Percentiles rank a stretch among this genome's conserved stretches.
Evolutionary conservation across 2,888 invertebrate genomes (phyloP).

Genomic region (Parasteatoda lunata): DNA sequence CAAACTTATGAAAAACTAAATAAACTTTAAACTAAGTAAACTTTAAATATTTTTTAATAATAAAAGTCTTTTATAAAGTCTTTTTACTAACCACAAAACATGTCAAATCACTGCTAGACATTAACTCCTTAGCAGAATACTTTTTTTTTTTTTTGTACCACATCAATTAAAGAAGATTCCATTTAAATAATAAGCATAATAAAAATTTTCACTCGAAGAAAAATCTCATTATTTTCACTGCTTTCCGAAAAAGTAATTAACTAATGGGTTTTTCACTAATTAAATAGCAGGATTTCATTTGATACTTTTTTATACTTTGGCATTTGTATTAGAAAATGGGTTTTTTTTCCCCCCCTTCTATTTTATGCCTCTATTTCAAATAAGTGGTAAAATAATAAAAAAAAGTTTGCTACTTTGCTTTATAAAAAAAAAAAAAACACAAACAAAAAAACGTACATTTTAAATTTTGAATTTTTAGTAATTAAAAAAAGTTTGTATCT

Average conservation of each 20-base stretch:
- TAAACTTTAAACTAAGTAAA: too few species aligned
- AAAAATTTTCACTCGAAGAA: background rate
- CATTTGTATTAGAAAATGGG: background rate
- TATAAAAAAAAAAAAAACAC: too few species aligned
- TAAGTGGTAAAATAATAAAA: too few species aligned
- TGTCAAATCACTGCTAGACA: background rate
- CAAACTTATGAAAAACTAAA: too few species aligned
- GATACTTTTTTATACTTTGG: background rate
- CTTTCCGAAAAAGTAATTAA: conserved; percentile 57
- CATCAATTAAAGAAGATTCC: background rate
- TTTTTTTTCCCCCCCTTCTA: background rate
- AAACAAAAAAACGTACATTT: too few species aligned
- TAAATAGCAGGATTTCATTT: conserved; percentile 29
- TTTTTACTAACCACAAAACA: too few species aligned
- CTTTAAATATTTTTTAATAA: too few species aligned
- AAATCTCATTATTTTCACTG: conserved; percentile 61
- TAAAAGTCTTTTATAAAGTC: too few species aligned
- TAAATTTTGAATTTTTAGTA: too few species aligned
- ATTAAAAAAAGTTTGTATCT: too few species aligned
- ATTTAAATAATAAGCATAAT: conserved; percentile 5
- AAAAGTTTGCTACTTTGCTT: too few species aligned
- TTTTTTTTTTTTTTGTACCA: background rate
- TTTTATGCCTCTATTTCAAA: background rate
- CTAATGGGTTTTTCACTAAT: conserved; percentile 58
- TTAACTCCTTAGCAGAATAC: background rate